These are phyloP conservation scores for Syngnathus acus DNA, from an alignment of 2,797 vertebrate species.

Conservation along the genomic window DNA sequence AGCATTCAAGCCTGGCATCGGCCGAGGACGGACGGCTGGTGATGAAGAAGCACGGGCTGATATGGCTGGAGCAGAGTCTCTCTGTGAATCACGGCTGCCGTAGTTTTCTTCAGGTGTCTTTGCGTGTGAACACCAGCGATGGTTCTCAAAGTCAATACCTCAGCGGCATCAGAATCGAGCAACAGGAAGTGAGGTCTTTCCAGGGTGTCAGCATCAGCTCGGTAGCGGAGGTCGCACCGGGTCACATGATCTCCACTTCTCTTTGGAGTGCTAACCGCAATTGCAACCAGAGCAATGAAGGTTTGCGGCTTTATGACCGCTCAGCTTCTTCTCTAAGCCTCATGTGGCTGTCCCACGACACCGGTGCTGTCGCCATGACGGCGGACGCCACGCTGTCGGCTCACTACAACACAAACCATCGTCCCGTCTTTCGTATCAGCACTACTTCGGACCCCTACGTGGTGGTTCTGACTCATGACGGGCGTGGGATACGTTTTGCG, in stretches of 20 bases:
- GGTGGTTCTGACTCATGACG: conserved; percentile 75
- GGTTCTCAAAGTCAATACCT: conserved; percentile 70
- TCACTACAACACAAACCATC: conserved; percentile 82
- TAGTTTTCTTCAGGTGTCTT: conserved; percentile 78
- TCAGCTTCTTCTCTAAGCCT: conserved; percentile 69
- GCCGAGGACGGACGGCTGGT: conserved; percentile 61
- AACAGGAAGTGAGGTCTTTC: conserved; percentile 71
- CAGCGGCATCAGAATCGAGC: conserved; percentile 74
- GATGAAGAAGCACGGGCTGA: conserved; percentile 76
- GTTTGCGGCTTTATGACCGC: conserved; percentile 65
- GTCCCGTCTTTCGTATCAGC: conserved; percentile 73
- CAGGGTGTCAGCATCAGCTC: conserved; percentile 75
- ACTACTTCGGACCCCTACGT: conserved; percentile 80
- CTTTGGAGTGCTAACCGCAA: conserved; percentile 75
- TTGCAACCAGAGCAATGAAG: conserved; percentile 76
- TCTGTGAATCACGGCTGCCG: conserved; percentile 78
- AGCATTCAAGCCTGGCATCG: conserved; percentile 49
- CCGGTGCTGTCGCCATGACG: conserved; percentile 78
- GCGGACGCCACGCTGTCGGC: conserved; percentile 73
- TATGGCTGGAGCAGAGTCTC: conserved; percentile 82
- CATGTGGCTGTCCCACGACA: conserved; percentile 84
- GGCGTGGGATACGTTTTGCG: conserved; percentile 75
- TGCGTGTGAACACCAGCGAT: conserved; percentile 72
- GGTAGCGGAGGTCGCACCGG: conserved; percentile 73
- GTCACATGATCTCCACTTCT: conserved; percentile 66